Percentiles rank a stretch among this genome's conserved stretches.
Evolutionary conservation across 2,797 vertebrate genomes (phyloP).

Genomic region (Rhinogobio ventralis): DNA sequence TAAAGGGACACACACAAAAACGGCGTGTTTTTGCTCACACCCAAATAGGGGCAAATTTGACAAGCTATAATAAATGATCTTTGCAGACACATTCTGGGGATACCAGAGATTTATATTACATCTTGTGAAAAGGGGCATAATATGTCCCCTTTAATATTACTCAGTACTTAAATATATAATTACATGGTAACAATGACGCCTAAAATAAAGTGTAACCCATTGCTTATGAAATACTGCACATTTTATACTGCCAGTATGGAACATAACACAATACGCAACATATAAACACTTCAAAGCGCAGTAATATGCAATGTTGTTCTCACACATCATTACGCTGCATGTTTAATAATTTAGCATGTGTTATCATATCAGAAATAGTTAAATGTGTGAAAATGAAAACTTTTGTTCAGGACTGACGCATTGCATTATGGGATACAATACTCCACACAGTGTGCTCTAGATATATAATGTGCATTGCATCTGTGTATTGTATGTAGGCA

Average conservation of each 20-base stretch:
- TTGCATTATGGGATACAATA: neutral
- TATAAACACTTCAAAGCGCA: neutral
- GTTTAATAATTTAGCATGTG: neutral
- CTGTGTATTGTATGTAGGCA: neutral
- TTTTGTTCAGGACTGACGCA: neutral
- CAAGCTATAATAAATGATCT: too few relatives aligned
- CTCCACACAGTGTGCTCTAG: neutral
- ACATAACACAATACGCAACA: neutral
- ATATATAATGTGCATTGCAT: neutral
- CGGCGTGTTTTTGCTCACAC: too few relatives aligned
- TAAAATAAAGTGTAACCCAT: neutral
- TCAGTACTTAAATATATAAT: neutral
- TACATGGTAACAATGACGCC: neutral
- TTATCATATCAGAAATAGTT: slow-evolving; percentile 5
- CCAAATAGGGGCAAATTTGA: too few relatives aligned
- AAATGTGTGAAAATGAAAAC: neutral
- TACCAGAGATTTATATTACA: too few relatives aligned
- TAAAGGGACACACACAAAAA: too few relatives aligned
- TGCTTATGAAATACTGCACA: neutral
- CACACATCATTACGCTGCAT: neutral
- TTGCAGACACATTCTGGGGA: too few relatives aligned
- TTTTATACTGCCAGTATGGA: neutral
- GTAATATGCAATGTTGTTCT: neutral
- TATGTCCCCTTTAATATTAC: neutral
- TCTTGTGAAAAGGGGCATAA: too few relatives aligned